Evolutionary conservation across 2,888 invertebrate species (phyloP), one percentile per base, ranked within the genome.

Genomic region (Carpatolechia fugitivella): DNA sequence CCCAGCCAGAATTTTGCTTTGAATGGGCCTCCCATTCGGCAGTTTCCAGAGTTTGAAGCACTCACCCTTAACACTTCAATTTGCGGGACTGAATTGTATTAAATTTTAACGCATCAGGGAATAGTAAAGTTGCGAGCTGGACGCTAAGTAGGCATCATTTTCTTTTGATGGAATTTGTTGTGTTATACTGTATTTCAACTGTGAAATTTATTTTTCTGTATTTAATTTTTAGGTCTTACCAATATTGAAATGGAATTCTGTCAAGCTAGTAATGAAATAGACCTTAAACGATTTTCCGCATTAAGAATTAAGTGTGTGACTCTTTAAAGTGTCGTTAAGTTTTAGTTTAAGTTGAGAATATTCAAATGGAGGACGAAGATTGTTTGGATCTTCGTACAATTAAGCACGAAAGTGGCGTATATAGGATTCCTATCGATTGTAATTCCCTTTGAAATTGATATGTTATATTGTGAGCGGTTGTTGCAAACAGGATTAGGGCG

Each of bases 401-500:
- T 24, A 3, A 6, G 24, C 24, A 24, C 3, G 3, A 6, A 24
- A 24, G 24, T 6, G 24, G 24, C 24, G 3, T 6, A 6, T 24
- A 24, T 24, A 24, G 24, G n/a, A n/a, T 35, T 35, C 35, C 3
- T 35, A 35, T 35, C 35, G 7, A 35, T 38, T 44, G 24, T 20
- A 13, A 47, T 47, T 47, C 47, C 16, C 14, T 13, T 4, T 29
- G 47, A 47, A 47, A 47, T 47, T 47, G 47, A 47, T 47, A 70
- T 69, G 68, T 76, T 68, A 72, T 70, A 70, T 74, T 72, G 68
- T 65, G 72, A 70, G 66, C 68, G 70, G 67, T 66, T 69, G 62
- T 63, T 56, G 52, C 67, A 74, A 78, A 78, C 70, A 73, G 67
- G 75, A 78, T 78, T 77, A 78, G 65, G 63, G 64, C 14, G n/a